Evolutionary conservation across 2,113 vertebrate species (phyloP), one percentile per base, ranked within the genome.

Genomic region (Macroglossus sobrinus): DNA sequence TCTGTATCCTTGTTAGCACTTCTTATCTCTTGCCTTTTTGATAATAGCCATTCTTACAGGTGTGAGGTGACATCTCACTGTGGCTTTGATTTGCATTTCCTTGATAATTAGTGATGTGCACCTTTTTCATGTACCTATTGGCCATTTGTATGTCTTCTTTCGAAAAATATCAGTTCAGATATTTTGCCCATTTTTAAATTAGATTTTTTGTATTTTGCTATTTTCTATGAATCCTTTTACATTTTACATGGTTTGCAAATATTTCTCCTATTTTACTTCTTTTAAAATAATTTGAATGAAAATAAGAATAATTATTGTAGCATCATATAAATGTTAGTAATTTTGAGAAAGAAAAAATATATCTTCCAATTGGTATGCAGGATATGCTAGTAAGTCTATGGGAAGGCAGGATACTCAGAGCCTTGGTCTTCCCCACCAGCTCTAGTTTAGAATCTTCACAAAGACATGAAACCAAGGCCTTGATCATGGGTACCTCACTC

Each of bases 381-480:
- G n/a, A 12, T 26, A 16, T 1, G 6, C 5, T 24, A 47, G 19
- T 18, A 30, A 40, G 3, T n/a, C 24, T 57, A 26, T 16, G 11
- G 71, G 30, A 45, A 79, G 26, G 22, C 1, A 18, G 19, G 9
- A 2, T 47, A n/a, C 12, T 89, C 0, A 22, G 63, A 59, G 55
- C 45, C 22, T 4, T 2, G 38, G 69, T 19, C 26, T 47, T 72
- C 5, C 30, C 4, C 11, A 59, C 6, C 43, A 38, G 75, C 40
- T 90, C 30, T 3, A 7, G 43, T 40, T 43, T 22, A 87, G 61
- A 89, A 64, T 71, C 35, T 50, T 84, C 40, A 16, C 0, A 22
- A 24, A 19, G n/a, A 7, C 0, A 0, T 4, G 43, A 85, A 40
- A 18, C n/a, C 21, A 33, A 47, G 68, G 3, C 38, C 45, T 33